Evolutionary conservation across 2,888 invertebrate genomes (phyloP).

Genomic region (Gibbula magus): DNA sequence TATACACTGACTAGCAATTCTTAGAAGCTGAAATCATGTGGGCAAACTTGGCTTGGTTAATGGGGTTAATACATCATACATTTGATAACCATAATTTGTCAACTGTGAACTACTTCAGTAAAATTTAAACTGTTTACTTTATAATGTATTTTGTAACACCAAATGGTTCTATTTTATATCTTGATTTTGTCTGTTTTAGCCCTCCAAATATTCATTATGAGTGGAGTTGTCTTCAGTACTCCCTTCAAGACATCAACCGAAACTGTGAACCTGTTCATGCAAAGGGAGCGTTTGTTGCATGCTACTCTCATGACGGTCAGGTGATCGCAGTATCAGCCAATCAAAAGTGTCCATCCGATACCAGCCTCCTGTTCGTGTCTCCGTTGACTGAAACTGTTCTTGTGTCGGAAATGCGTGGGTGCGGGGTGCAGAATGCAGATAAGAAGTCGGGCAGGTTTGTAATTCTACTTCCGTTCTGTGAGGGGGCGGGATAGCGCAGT

Average conservation of each 20-base stretch:
- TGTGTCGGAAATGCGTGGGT: constrained; percentile 61
- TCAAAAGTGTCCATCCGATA: constrained; percentile 61
- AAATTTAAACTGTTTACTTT: no score
- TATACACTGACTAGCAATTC: no score
- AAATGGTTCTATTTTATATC: no score
- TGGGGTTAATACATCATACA: no score
- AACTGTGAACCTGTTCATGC: constrained; percentile 58
- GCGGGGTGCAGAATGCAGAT: constrained; percentile 53
- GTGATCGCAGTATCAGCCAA: constrained; percentile 72
- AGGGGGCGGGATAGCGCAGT: no score
- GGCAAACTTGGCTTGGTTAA: no score
- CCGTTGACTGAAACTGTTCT: constrained; percentile 67
- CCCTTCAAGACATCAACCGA: constrained; percentile 56
- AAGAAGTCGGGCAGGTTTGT: constrained; percentile 51
- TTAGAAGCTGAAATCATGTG: no score
- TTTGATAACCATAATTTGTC: no score
- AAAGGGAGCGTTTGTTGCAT: constrained; percentile 60
- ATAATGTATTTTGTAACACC: no score
- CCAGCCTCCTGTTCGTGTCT: constrained; percentile 68
- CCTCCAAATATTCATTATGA: constrained; percentile 52
- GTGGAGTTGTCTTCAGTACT: constrained; percentile 62
- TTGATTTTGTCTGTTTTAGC: constrained; percentile 16
- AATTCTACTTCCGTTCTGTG: background rate
- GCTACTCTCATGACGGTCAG: constrained; percentile 67
- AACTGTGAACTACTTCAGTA: no score